Evolutionary conservation across 2,888 invertebrate genomes (phyloP).

Genomic region (Spodoptera exigua): DNA sequence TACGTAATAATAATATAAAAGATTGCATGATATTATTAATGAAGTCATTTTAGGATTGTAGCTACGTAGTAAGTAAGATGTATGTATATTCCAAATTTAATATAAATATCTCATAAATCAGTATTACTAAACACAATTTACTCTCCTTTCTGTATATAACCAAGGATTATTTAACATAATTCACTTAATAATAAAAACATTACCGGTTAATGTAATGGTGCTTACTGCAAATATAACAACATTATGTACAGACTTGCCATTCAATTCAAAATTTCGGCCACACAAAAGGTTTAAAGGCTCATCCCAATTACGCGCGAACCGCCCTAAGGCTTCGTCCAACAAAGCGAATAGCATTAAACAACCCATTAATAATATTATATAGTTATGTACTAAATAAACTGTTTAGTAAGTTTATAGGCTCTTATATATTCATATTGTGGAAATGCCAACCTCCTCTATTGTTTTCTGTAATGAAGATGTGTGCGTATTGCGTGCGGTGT

Average conservation of each 20-base stretch:
- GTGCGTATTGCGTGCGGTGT: slow-evolving; percentile 58
- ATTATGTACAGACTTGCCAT: slow-evolving; percentile 36
- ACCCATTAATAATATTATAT: slow-evolving; percentile 48
- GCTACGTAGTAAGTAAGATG: too few species aligned
- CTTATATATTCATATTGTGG: slow-evolving; percentile 46
- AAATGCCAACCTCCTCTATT: slow-evolving; percentile 56
- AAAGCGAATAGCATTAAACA: slow-evolving; percentile 48
- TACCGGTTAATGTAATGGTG: slow-evolving; percentile 31
- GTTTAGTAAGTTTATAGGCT: slow-evolving; percentile 51
- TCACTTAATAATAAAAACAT: slow-evolving; percentile 11
- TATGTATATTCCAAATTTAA: too few species aligned
- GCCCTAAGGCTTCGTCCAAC: slow-evolving; percentile 32
- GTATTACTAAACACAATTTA: not conserved
- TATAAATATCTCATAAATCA: too few species aligned
- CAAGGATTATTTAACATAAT: slow-evolving; percentile 2
- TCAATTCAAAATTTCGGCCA: slow-evolving; percentile 47
- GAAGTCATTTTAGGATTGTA: too few species aligned
- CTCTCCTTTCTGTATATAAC: not conserved
- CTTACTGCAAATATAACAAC: slow-evolving; percentile 24
- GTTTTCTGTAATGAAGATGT: slow-evolving; percentile 61
- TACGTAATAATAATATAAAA: too few species aligned
- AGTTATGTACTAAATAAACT: slow-evolving; percentile 50
- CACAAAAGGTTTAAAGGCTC: slow-evolving; percentile 33
- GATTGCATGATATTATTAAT: too few species aligned
- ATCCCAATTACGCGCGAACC: slow-evolving; percentile 37